Percentiles rank a stretch among this genome's conserved stretches.
Conservation (phyloP, 2,888 invertebrate genomes). For the Erebia palarica region DNA sequence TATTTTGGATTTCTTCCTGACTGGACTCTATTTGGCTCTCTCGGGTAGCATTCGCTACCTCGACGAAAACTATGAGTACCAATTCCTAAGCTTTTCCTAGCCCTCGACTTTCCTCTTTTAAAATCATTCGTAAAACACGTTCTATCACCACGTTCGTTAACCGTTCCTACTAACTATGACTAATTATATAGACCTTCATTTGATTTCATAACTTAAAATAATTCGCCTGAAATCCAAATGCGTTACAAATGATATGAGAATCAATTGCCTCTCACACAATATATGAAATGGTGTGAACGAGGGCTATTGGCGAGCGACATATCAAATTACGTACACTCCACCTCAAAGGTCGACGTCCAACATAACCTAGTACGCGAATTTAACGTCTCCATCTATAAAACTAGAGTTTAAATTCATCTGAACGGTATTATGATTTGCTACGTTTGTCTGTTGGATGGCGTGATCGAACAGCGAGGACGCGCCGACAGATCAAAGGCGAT, state of each 20-base stretch:
- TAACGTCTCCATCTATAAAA: constrained; percentile 11
- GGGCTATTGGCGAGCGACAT: constrained; percentile 46
- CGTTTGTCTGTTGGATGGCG: constrained; percentile 38
- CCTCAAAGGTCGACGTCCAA: constrained; percentile 24
- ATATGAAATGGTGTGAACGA: constrained; percentile 47
- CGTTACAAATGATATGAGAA: constrained; percentile 31
- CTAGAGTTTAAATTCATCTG: constrained; percentile 33
- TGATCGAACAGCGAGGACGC: constrained; percentile 51
- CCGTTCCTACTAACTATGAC: too few species aligned
- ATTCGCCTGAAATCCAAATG: constrained; percentile 30
- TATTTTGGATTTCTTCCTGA: too few species aligned
- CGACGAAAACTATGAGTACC: too few species aligned
- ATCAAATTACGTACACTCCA: constrained; percentile 43
- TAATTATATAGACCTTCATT: too few species aligned
- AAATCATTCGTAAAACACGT: too few species aligned
- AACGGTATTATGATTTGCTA: constrained; percentile 29
- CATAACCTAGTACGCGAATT: constrained; percentile 13
- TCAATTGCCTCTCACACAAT: constrained; percentile 41
- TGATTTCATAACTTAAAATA: constrained; percentile 6
- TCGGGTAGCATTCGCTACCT: too few species aligned
- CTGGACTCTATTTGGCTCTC: too few species aligned
- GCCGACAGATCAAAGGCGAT: constrained; percentile 50
- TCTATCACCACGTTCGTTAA: too few species aligned
- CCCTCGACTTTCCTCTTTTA: too few species aligned
- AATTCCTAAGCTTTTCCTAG: too few species aligned